Evolutionary conservation across 2,113 vertebrate species (phyloP).

Genomic region (Crotalus horridus): DNA sequence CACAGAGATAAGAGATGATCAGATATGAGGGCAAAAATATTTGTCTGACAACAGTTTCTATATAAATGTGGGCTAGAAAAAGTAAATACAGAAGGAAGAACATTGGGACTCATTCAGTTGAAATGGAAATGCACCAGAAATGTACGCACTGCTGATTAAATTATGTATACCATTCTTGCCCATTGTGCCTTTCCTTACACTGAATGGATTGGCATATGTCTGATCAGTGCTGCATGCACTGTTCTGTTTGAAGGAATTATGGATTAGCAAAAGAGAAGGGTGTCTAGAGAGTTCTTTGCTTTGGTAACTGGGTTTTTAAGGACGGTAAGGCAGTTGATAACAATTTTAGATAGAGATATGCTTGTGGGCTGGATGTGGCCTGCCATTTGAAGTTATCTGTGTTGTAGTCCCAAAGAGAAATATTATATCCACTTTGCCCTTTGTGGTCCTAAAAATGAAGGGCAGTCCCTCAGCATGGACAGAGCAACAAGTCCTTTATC

Average conservation of each 20-base stretch:
- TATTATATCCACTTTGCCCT: not conserved
- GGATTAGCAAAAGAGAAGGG: not conserved
- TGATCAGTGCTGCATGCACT: not conserved
- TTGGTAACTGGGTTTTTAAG: not conserved
- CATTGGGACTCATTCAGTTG: not conserved
- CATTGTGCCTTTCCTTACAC: not conserved
- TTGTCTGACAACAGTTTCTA: not conserved
- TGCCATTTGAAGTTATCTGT: not conserved
- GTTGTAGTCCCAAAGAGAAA: not conserved
- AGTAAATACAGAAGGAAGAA: not conserved
- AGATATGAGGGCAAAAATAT: not conserved
- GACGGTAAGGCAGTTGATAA: not conserved
- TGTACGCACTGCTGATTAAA: not conserved
- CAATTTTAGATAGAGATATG: not conserved
- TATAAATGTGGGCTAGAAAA: not conserved
- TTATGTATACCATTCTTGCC: not conserved
- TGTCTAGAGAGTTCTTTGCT: not conserved
- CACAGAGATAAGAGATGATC: not conserved
- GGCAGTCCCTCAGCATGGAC: not conserved
- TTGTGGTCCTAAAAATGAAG: not conserved
- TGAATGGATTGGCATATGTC: not conserved
- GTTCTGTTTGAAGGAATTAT: not conserved
- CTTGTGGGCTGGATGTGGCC: not conserved
- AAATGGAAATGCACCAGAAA: not conserved
- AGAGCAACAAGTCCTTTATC: not conserved